phyloP scores from a whole-genome alignment of 1,140 invertebrate genomes.

The Diabrotica undecimpunctata region DNA sequence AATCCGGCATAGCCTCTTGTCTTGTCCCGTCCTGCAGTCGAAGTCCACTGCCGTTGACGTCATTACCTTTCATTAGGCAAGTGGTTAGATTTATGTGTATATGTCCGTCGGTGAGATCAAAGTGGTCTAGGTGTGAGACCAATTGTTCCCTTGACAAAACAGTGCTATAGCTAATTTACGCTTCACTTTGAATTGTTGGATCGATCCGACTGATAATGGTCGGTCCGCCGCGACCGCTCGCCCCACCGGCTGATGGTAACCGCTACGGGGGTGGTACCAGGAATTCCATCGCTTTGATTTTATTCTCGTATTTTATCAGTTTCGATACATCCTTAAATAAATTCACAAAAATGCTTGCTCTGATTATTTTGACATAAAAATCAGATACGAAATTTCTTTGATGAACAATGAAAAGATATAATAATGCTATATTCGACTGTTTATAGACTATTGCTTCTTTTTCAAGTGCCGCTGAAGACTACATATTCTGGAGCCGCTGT shows the following conservation, averaged over 20 bases:
- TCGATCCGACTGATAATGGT: conserved; percentile 23
- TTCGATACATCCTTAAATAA: too few species aligned
- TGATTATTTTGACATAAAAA: too few species aligned
- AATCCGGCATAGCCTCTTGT: conserved; percentile 5
- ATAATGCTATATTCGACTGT: too few species aligned
- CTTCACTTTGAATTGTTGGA: conserved; percentile 37
- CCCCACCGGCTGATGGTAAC: neutral
- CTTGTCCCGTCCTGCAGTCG: conserved; percentile 24
- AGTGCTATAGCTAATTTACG: conserved; percentile 48
- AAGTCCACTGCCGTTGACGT: conserved; percentile 32
- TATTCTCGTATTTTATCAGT: too few species aligned
- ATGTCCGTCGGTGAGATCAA: conserved; percentile 47
- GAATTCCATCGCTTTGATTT: too few species aligned
- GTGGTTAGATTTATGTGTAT: conserved; percentile 50
- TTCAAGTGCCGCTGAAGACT: too few species aligned
- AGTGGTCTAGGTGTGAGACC: conserved; percentile 49
- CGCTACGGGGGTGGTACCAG: too few species aligned
- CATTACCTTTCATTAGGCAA: conserved; percentile 47
- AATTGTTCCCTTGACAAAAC: conserved; percentile 51
- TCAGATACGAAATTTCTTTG: too few species aligned
- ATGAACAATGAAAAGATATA: too few species aligned
- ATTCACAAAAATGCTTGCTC: too few species aligned
- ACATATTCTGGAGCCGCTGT: too few species aligned
- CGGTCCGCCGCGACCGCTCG: conserved; percentile 8
- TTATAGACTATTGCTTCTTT: too few species aligned